Evolutionary conservation across 2,797 vertebrate species (phyloP).

Genomic region (Catostomus latipinnis): DNA sequence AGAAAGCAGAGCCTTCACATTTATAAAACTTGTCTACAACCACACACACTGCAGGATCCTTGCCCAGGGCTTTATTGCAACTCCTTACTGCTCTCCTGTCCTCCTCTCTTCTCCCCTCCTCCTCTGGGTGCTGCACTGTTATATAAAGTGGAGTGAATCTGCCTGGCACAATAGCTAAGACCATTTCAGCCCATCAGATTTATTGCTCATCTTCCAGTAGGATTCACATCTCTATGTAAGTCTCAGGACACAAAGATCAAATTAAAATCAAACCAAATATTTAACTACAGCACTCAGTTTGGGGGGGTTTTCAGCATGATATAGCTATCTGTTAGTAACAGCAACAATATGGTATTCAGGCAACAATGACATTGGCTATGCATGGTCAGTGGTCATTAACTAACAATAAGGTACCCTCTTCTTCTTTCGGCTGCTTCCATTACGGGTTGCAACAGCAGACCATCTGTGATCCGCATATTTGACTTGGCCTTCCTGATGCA

Average conservation of each 20-base stretch:
- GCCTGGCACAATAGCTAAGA: slow-evolving; percentile 40
- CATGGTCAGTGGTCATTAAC: neutral
- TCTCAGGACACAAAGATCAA: slow-evolving; percentile 14
- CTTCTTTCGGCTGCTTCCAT: too few relatives aligned
- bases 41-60: neutral
- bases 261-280: too few relatives aligned
- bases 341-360: slow-evolving; percentile 7
- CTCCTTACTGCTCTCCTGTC: slow-evolving; percentile 21
- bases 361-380: neutral
- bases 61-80: neutral
- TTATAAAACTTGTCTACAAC: slow-evolving; percentile 33
- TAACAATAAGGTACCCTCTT: slow-evolving; percentile 9
- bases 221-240: slow-evolving; percentile 2
- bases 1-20: slow-evolving; percentile 22
- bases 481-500: too few relatives aligned
- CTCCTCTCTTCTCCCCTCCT: slow-evolving; percentile 9
- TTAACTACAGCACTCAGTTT: neutral
- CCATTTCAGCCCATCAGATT: slow-evolving; percentile 48
- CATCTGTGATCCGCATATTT: too few relatives aligned
- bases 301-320: neutral
- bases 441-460: too few relatives aligned
- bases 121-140: slow-evolving; percentile 44
- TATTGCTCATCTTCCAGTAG: slow-evolving; percentile 13
- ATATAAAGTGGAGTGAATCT: slow-evolving; percentile 46
- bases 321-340: slow-evolving; percentile 10